Conservation (phyloP, 2,797 vertebrate genomes). For the Mareca strepera region DNA sequence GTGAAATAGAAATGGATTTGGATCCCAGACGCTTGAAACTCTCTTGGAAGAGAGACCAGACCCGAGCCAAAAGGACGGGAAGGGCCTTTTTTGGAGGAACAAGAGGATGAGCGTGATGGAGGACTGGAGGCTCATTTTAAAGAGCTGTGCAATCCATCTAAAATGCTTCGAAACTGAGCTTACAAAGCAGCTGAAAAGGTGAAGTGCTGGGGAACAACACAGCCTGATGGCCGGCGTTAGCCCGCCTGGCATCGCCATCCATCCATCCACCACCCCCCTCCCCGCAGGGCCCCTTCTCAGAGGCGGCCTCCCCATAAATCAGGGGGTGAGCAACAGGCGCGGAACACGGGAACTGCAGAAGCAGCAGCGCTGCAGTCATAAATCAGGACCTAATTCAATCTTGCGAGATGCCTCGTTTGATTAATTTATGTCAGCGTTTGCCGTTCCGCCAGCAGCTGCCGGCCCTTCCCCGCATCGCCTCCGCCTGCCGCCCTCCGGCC, state of each 20-base stretch:
- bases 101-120: neutral
- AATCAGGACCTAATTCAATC: conserved; percentile 85
- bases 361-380: conserved; percentile 74
- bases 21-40: fast-evolving
- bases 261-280: neutral
- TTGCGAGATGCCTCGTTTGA: conserved; percentile 79
- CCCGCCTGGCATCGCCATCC: conserved; percentile 9
- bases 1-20: neutral
- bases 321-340: conserved; percentile 55
- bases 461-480: conserved; percentile 19
- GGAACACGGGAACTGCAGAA: conserved; percentile 59
- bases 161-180: neutral
- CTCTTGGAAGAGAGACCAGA: neutral
- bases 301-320: conserved; percentile 74
- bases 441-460: conserved; percentile 23
- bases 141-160: neutral
- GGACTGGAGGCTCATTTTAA: neutral
- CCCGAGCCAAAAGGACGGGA: neutral
- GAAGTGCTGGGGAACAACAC: neutral
- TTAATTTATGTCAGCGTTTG: conserved; percentile 82
- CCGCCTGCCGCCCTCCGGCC: neutral
- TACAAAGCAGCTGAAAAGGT: conserved; percentile 30
- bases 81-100: neutral
- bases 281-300: conserved; percentile 16
- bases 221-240: neutral